Conservation (phyloP, 2,888 invertebrate species). For the Lepas anatifera region DNA sequence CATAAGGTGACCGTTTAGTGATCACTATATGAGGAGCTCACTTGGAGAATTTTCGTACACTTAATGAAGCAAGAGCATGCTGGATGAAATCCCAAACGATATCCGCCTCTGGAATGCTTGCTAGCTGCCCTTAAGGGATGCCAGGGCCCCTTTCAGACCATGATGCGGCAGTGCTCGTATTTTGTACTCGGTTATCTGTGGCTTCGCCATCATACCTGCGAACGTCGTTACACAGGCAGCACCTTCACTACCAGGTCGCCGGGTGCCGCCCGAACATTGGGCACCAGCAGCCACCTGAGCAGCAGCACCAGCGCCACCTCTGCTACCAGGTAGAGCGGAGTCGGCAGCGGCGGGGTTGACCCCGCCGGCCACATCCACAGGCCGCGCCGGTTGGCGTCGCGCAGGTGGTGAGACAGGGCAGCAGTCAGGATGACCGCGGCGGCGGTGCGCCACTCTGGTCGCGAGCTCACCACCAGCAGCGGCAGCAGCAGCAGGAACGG, state of each 20-base stretch:
- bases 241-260: neutral
- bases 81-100: no score
- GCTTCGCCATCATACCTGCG: no score
- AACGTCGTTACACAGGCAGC: neutral
- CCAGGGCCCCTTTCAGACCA: no score
- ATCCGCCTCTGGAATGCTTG: no score
- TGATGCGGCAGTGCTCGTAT: no score
- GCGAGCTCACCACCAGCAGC: neutral
- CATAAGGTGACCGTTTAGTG: no score
- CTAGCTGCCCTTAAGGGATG: no score
- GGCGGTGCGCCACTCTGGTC: neutral
- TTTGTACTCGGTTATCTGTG: no score
- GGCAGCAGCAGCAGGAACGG: neutral
- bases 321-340: neutral
- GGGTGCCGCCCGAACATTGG: no score
- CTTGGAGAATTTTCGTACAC: no score
- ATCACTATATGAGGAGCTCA: no score
- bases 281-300: neutral
- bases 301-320: neutral
- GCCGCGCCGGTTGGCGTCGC: slow-evolving; percentile 18
- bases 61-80: no score
- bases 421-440: slow-evolving; percentile 4
- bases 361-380: slow-evolving; percentile 17
- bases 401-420: slow-evolving; percentile 13
- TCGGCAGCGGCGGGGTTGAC: slow-evolving; percentile 7